These are phyloP conservation scores for Cerastoderma edule DNA, from an alignment of 2,888 invertebrate genomes.

Conservation along the genomic window DNA sequence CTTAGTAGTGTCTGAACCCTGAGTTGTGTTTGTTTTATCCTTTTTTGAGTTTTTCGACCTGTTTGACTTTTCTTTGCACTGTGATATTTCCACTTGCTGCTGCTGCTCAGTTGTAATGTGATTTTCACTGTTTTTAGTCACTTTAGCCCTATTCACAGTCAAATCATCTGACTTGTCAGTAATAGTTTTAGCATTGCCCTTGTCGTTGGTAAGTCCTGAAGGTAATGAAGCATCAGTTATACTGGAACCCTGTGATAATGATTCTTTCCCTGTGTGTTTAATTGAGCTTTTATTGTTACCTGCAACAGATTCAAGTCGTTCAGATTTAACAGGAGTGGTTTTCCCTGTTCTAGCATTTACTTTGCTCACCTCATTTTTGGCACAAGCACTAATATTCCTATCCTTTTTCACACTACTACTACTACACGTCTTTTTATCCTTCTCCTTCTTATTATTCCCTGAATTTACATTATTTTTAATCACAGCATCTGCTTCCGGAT, in stretches of 20 bases:
- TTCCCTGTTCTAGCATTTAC: constrained; percentile 11
- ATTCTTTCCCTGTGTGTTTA: constrained; percentile 31
- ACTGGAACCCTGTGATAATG: not conserved
- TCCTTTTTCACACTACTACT: constrained; percentile 50
- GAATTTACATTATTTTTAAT: constrained; percentile 46
- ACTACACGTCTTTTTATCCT: constrained; percentile 38
- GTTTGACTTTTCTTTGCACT: constrained; percentile 21
- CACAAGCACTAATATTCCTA: constrained; percentile 37
- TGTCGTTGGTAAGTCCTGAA: not conserved
- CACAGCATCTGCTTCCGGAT: constrained; percentile 50
- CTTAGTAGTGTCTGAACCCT: constrained; percentile 31
- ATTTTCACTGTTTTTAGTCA: constrained; percentile 13
- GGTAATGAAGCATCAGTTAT: constrained; percentile 1
- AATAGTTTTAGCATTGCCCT: constrained; percentile 21
- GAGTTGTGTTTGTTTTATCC: constrained; percentile 32
- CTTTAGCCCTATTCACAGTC: constrained; percentile 8
- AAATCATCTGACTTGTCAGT: constrained; percentile 23
- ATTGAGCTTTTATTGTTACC: constrained; percentile 43
- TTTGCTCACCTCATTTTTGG: constrained; percentile 29
- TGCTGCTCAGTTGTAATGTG: not conserved
- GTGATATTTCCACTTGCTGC: not conserved
- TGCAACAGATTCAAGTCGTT: constrained; percentile 6
- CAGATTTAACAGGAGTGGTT: constrained; percentile 7
- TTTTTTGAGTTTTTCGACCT: constrained; percentile 27
- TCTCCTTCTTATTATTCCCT: constrained; percentile 45